phyloP scores from a whole-genome alignment of 2,888 invertebrate species.

The Furcula furcula region DNA sequence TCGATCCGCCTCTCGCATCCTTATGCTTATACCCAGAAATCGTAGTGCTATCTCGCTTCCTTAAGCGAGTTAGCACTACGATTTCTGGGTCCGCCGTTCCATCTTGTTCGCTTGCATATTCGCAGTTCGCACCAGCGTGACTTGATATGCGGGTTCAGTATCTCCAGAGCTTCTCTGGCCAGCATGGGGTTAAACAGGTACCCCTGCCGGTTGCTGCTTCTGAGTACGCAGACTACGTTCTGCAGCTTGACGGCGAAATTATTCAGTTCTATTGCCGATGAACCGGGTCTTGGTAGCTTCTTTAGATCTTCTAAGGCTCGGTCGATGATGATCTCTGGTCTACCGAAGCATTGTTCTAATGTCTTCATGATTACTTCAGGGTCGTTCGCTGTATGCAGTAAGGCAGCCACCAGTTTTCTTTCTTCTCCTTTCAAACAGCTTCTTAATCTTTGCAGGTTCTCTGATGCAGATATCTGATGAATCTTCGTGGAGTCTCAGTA shows the following conservation, averaged over 20 bases:
- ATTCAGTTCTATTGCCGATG: slow-evolving; percentile 13
- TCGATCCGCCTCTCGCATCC: slow-evolving; percentile 3
- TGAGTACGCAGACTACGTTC: slow-evolving; percentile 1
- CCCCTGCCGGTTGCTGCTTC: not conserved
- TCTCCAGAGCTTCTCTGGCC: slow-evolving; percentile 1
- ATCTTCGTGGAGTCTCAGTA: not conserved
- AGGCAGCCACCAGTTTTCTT: slow-evolving; percentile 4
- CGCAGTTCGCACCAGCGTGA: slow-evolving; percentile 3
- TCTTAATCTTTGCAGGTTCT: slow-evolving; percentile 13
- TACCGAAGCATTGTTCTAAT: slow-evolving; percentile 21
- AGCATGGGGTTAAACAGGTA: slow-evolving; percentile 8
- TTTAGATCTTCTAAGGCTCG: slow-evolving; percentile 10
- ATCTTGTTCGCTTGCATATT: not conserved
- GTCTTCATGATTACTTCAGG: slow-evolving; percentile 16
- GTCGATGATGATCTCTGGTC: slow-evolving; percentile 19
- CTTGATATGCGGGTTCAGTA: slow-evolving; percentile 2
- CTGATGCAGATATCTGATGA: slow-evolving; percentile 1
- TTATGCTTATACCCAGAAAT: too few relatives aligned
- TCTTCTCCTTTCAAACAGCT: slow-evolving; percentile 14
- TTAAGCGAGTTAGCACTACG: slow-evolving; percentile 1
- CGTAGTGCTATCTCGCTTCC: too few relatives aligned
- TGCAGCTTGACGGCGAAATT: slow-evolving; percentile 12
- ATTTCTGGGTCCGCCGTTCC: not conserved
- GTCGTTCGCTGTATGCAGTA: slow-evolving; percentile 10
- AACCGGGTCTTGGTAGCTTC: slow-evolving; percentile 10